Base-by-base conservation (phyloP, 2,888 invertebrate genomes). In the Aspidapion aeneum region DNA sequence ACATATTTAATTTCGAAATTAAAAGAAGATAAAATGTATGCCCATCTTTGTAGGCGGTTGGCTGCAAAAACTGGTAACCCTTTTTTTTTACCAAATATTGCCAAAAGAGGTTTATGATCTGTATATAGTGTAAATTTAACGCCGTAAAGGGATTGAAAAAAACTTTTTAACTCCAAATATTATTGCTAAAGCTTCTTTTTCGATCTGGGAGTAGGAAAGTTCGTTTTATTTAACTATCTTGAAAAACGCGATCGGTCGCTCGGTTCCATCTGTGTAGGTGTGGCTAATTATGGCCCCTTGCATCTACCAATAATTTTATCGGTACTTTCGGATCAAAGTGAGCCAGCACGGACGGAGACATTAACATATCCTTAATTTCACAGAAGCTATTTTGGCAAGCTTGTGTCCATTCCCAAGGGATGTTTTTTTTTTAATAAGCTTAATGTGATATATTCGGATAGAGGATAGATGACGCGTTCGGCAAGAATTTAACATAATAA, bases 401-500 rank as follows among this genome's bases (percentile, higher is more conserved):
- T 1, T 21, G n/a, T 19, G 57, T 57, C 57, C 21, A 57, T 5
- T 57, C 1, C 21, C 57, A 52, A 52, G 5, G 5, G 52, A n/a
- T 52, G 17, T 52, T n/a, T 52, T 52, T 52, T 52, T 52, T 52
- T 9, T 9, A 7, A 52, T 9, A n/a, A n/a, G n/a, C n/a, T n/a
- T n/a, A n/a, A n/a, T n/a, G n/a, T n/a, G n/a, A n/a, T n/a, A n/a
- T n/a, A n/a, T n/a, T n/a, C n/a, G n/a, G n/a, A n/a, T n/a, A n/a
- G n/a, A n/a, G n/a, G n/a, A n/a, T n/a, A n/a, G n/a, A n/a, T n/a
- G n/a, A n/a, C n/a, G 16, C 19, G 55, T 61, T 61, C 18, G 9
- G 7, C 20, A 63, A 57, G 68, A 76, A 78, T 60, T 70, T 72
- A 9, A 70, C 64, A 61, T 75, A 77, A 68, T 73, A 78, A 66